phyloP scores from a whole-genome alignment of 2,888 invertebrate species.

The Proisotoma minuta region DNA sequence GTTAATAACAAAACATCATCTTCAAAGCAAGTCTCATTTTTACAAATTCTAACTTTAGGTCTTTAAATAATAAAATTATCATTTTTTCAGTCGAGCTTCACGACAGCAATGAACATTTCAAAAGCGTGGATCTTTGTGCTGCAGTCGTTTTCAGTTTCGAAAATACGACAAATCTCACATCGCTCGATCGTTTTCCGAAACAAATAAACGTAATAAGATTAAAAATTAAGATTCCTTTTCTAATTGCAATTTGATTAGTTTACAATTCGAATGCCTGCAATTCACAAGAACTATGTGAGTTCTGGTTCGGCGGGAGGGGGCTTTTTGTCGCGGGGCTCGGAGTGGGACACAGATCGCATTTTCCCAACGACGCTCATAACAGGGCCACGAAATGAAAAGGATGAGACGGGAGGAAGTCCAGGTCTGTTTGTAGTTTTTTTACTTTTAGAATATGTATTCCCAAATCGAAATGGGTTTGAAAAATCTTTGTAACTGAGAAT shows the following conservation, averaged over 20 bases:
- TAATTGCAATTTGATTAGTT: conserved; percentile 16
- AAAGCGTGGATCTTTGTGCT: neutral
- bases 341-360: conserved; percentile 15
- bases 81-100: neutral
- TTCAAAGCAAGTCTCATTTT: neutral
- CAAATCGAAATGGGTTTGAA: neutral
- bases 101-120: neutral
- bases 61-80: too few species aligned
- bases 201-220: neutral
- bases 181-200: neutral
- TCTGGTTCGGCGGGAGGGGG: neutral
- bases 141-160: neutral
- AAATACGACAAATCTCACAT: too few species aligned
- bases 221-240: neutral
- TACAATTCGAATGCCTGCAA: conserved; percentile 21
- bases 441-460: neutral
- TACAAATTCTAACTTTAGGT: too few species aligned
- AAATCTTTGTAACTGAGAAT: neutral
- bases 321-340: conserved; percentile 9
- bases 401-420: conserved; percentile 17
- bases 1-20: neutral
- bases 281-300: conserved; percentile 14
- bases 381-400: conserved; percentile 16
- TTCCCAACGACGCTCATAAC: conserved; percentile 9
- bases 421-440: conserved; percentile 5